phyloP scores from a whole-genome alignment of 2,113 vertebrate genomes.

The Hemiprocne comata region DNA sequence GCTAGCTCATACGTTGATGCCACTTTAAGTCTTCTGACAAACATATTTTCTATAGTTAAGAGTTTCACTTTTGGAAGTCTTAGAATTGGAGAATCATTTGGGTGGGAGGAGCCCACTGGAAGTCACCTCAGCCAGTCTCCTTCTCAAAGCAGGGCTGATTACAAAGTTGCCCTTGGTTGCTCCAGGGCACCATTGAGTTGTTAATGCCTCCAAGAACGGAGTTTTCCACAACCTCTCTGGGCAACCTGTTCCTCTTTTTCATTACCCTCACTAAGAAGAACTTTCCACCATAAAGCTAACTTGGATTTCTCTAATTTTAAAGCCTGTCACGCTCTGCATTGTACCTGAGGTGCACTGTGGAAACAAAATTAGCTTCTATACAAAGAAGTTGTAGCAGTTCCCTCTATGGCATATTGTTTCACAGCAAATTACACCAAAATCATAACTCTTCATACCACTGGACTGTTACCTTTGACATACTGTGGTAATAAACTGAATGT shows the following conservation, averaged over 20 bases:
- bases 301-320: background rate
- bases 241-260: background rate
- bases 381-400: background rate
- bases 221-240: background rate
- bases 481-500: background rate
- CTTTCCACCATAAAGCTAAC: background rate
- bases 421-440: background rate
- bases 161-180: background rate
- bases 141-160: background rate
- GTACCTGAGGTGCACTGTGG: background rate
- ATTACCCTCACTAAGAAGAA: background rate
- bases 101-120: background rate
- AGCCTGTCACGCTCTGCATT: background rate
- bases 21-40: background rate
- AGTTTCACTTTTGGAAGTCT: background rate
- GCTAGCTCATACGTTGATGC: background rate
- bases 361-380: background rate
- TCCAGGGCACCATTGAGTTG: accelerated
- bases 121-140: background rate
- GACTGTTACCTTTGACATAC: background rate
- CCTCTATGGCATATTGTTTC: background rate
- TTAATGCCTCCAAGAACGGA: background rate
- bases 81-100: background rate
- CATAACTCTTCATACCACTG: background rate
- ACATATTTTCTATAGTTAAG: background rate